These are phyloP conservation scores for Gobius niger DNA, from an alignment of 2,113 vertebrate genomes.

Conservation along the genomic window DNA sequence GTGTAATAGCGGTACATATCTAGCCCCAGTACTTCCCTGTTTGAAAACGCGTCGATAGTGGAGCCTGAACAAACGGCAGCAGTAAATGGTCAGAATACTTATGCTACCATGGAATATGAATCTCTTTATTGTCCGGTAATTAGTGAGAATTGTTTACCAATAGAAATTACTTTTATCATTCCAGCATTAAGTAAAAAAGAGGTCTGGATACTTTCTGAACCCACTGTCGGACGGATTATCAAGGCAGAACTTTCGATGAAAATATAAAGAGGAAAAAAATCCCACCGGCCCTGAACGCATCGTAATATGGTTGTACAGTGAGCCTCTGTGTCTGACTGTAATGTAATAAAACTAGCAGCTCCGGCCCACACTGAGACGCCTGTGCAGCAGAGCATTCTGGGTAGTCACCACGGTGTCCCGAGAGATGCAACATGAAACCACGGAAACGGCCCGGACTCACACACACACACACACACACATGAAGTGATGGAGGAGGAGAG, in stretches of 20 bases:
- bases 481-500: background rate
- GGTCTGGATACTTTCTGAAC: no score
- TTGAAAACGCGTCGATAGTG: no score
- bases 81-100: no score
- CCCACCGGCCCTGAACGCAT: slow-evolving; percentile 9
- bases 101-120: no score
- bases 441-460: slow-evolving; percentile 45
- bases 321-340: slow-evolving; percentile 56
- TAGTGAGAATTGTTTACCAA: no score
- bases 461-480: slow-evolving; percentile 23
- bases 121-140: no score
- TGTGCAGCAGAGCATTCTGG: slow-evolving; percentile 69
- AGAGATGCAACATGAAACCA: slow-evolving; percentile 62
- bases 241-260: background rate
- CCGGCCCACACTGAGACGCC: slow-evolving; percentile 59
- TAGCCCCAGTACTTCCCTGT: no score
- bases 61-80: no score
- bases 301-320: slow-evolving; percentile 47
- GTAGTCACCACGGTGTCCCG: slow-evolving; percentile 62
- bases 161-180: no score
- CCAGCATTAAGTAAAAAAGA: no score
- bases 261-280: background rate
- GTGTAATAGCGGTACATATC: no score
- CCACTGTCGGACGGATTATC: background rate
- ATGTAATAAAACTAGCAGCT: slow-evolving; percentile 65